Conservation (phyloP, 2,888 invertebrate genomes). For the Xanthia icteritia region DNA sequence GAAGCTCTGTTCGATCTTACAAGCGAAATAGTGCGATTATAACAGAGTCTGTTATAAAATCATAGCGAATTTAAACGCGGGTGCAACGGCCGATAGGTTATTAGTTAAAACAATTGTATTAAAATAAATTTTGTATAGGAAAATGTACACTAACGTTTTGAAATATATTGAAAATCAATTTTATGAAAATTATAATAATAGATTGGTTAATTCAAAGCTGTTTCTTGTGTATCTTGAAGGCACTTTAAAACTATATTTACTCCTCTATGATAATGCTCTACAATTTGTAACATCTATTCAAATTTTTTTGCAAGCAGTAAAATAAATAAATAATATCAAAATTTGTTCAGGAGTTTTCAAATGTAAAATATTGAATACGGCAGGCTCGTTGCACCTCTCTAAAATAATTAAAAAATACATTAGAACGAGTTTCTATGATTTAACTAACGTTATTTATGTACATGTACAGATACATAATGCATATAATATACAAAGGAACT, state of each 20-base stretch:
- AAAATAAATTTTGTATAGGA: conserved; percentile 55
- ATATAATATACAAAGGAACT: conserved; percentile 48
- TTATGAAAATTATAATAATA: conserved; percentile 5
- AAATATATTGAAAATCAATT: conserved; percentile 19
- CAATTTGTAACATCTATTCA: conserved; percentile 5
- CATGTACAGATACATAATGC: conserved; percentile 35
- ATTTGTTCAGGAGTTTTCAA: conserved; percentile 18
- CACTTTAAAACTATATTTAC: conserved; percentile 32
- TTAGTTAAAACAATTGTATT: conserved; percentile 57
- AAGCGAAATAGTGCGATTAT: background rate
- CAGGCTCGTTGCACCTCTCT: conserved; percentile 61
- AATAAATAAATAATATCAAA: conserved; percentile 9
- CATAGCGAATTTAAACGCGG: conserved; percentile 57
- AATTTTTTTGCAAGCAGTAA: background rate
- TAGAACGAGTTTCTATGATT: conserved; percentile 42
- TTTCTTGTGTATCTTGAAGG: conserved; percentile 7
- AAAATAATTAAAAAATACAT: conserved; percentile 31
- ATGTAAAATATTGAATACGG: conserved; percentile 13
- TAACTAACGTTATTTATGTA: conserved; percentile 33
- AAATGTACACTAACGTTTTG: conserved; percentile 53
- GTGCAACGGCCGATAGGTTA: conserved; percentile 53
- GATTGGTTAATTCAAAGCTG: conserved; percentile 12
- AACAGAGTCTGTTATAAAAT: conserved; percentile 19
- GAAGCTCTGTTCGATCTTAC: conserved; percentile 16
- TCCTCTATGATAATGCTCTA: conserved; percentile 8